A percentile compares a stretch with the other conserved stretches of the same genome.
Conservation (phyloP, 1,140 invertebrate genomes). For the Drosophila nigromelanica region DNA sequence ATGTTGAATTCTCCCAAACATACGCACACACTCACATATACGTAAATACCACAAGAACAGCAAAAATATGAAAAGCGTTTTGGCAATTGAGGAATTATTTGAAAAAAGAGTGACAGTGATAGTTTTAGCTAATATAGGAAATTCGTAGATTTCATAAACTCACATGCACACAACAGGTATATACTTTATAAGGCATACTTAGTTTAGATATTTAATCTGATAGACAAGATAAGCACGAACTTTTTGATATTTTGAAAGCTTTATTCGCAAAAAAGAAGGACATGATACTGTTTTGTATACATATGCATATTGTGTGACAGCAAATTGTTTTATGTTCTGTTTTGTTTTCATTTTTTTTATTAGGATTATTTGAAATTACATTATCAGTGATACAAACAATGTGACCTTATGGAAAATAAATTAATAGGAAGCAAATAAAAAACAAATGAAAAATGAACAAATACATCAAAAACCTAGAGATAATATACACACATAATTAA, state of each 20-base stretch:
- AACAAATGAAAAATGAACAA: slow-evolving; percentile 44
- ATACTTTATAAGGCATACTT: slow-evolving; percentile 54
- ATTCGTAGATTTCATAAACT: slow-evolving; percentile 38
- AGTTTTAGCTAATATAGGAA: slow-evolving; percentile 36
- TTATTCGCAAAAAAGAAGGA: slow-evolving; percentile 54
- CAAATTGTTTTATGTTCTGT: slow-evolving; percentile 37
- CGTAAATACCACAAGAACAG: background rate
- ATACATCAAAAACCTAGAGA: slow-evolving; percentile 53
- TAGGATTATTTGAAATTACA: slow-evolving; percentile 61
- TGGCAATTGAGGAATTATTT: slow-evolving; percentile 15
- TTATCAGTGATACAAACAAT: slow-evolving; percentile 79
- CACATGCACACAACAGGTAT: slow-evolving; percentile 47
- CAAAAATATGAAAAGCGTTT: background rate
- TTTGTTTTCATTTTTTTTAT: slow-evolving; percentile 12
- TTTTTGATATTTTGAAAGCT: slow-evolving; percentile 72
- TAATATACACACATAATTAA: slow-evolving; percentile 53
- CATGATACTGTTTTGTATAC: slow-evolving; percentile 26
- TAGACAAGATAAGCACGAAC: slow-evolving; percentile 23
- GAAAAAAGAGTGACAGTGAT: slow-evolving; percentile 32
- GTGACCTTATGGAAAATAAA: slow-evolving; percentile 69
- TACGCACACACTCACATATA: slow-evolving; percentile 23
- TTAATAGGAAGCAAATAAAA: slow-evolving; percentile 38
- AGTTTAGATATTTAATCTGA: slow-evolving; percentile 50
- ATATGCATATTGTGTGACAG: slow-evolving; percentile 35
- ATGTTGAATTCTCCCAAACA: slow-evolving; percentile 7